Percentiles rank a stretch among this genome's conserved stretches.
Evolutionary conservation across 2,113 vertebrate species (phyloP).

Genomic region (Setophaga coronata): DNA sequence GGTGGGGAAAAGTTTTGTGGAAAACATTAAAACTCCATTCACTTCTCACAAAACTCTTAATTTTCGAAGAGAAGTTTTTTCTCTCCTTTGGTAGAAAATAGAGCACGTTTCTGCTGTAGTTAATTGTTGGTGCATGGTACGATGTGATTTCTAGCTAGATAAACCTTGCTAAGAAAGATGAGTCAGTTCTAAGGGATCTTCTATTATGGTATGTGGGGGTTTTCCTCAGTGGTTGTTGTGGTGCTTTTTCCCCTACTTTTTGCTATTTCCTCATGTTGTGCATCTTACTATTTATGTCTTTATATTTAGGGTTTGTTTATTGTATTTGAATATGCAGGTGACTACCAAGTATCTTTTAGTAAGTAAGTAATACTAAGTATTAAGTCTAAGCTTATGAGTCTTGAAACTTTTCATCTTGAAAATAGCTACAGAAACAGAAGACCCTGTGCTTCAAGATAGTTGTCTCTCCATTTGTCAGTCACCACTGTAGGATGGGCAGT

Average conservation of each 20-base stretch:
- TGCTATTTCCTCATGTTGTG: neutral
- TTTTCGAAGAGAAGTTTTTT: neutral
- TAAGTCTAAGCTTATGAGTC: neutral
- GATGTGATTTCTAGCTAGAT: neutral
- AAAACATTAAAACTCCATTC: neutral
- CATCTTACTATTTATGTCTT: neutral
- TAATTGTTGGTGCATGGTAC: neutral
- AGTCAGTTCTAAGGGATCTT: neutral
- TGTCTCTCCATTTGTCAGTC: neutral
- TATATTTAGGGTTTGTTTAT: neutral
- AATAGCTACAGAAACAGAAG: neutral
- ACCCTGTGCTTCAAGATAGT: neutral
- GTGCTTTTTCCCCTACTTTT: rapidly evolving
- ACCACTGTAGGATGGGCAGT: neutral
- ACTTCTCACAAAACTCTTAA: neutral
- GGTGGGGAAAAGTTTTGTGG: neutral
- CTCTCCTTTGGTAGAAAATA: neutral
- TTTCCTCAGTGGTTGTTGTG: neutral
- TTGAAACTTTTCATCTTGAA: neutral
- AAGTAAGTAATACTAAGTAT: neutral
- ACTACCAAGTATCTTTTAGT: neutral
- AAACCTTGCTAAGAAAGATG: neutral
- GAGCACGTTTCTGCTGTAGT: neutral
- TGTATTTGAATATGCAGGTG: neutral
- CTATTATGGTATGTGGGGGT: rapidly evolving